Evolutionary conservation across 2,113 vertebrate species (phyloP).

Genomic region (Engystomops pustulosus): DNA sequence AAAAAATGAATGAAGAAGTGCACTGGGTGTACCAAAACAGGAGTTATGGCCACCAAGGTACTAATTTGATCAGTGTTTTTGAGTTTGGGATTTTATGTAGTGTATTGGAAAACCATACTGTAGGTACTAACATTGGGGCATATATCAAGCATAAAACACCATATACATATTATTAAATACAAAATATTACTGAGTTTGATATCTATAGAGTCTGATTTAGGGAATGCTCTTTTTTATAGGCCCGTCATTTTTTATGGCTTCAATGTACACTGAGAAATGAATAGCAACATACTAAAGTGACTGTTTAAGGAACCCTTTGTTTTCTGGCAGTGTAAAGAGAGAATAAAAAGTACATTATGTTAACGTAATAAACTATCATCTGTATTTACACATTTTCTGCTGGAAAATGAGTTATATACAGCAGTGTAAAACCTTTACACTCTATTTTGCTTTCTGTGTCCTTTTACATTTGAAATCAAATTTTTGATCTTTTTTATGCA

Average conservation of each 20-base stretch:
- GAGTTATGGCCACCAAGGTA: background rate
- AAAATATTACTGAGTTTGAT: background rate
- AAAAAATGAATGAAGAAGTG: background rate
- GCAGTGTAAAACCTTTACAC: slow-evolving; percentile 50
- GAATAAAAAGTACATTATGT: slow-evolving; percentile 8
- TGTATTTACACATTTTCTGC: background rate
- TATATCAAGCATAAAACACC: background rate
- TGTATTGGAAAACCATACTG: background rate
- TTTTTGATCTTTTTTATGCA: slow-evolving; percentile 63
- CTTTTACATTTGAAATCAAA: slow-evolving; percentile 10
- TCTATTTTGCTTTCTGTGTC: slow-evolving; percentile 14
- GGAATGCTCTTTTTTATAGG: background rate
- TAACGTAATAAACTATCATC: background rate
- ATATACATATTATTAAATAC: background rate
- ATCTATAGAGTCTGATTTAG: background rate
- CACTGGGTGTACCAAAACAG: background rate
- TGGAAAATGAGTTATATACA: slow-evolving; percentile 40
- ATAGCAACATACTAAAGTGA: background rate
- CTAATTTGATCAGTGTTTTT: background rate
- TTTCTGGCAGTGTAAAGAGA: background rate
- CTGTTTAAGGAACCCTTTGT: background rate
- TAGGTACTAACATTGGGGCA: background rate
- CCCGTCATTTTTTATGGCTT: background rate
- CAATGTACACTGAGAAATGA: background rate
- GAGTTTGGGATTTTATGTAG: background rate